A percentile compares a stretch with the other conserved stretches of the same genome.
phyloP scores from a whole-genome alignment of 2,797 vertebrate genomes.

The Gallinago solitaria region DNA sequence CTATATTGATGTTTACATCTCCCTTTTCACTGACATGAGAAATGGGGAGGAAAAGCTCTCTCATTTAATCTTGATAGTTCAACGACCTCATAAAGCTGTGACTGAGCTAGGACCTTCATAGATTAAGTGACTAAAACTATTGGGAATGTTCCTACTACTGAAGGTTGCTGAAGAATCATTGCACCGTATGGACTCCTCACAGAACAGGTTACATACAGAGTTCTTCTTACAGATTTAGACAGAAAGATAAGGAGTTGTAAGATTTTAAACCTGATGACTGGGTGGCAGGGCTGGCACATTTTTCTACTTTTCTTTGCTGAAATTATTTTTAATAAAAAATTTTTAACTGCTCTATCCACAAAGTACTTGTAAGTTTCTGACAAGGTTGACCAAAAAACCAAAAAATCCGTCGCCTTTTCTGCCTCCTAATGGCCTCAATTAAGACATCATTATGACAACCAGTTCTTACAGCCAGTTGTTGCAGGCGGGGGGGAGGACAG shows the following conservation, averaged over 20 bases:
- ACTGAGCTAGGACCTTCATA: not conserved
- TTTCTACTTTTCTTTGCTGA: not conserved
- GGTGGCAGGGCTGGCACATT: not conserved
- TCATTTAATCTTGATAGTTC: not conserved
- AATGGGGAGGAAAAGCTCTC: not conserved
- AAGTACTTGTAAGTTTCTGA: not conserved
- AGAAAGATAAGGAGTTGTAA: not conserved
- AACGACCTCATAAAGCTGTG: not conserved
- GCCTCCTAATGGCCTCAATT: not conserved
- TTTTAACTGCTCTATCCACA: not conserved
- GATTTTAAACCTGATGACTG: not conserved
- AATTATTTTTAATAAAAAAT: not conserved
- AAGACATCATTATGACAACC: not conserved
- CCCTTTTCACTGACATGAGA: not conserved
- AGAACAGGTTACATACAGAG: not conserved
- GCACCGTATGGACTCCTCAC: not conserved
- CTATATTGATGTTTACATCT: not conserved
- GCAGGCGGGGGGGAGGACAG: not conserved
- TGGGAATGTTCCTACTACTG: not conserved
- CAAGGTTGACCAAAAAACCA: not conserved
- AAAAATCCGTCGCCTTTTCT: not conserved
- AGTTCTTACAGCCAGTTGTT: not conserved
- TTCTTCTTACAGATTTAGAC: not conserved
- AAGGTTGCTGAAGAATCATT: not conserved
- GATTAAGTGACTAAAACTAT: not conserved